Conservation (phyloP, 2,888 invertebrate species). For the Aethes cnicana region DNA sequence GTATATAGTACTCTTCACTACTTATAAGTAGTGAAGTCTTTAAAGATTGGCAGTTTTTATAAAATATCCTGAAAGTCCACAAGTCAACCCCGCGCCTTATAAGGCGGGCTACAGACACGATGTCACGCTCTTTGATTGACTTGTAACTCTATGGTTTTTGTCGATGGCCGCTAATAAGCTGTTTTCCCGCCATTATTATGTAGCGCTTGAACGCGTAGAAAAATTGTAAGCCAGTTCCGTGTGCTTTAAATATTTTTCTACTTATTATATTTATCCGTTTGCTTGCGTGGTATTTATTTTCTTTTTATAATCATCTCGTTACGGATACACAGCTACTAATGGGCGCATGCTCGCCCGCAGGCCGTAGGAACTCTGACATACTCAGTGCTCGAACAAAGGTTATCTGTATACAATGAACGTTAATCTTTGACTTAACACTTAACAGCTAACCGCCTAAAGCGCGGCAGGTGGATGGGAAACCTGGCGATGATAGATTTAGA, state of each 20-base stretch:
- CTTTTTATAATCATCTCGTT: too few relatives aligned
- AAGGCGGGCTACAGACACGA: conserved; percentile 62
- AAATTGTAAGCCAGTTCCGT: too few relatives aligned
- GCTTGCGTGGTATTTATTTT: too few relatives aligned
- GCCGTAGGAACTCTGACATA: too few relatives aligned
- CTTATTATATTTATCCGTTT: too few relatives aligned
- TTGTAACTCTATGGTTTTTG: conserved; percentile 57
- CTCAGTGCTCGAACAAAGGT: conserved; percentile 2
- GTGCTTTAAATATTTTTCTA: too few relatives aligned
- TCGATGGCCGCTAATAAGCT: conserved; percentile 43
- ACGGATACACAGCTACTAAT: conserved; percentile 3
- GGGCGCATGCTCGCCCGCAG: conserved; percentile 10
- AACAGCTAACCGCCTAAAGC: too few relatives aligned
- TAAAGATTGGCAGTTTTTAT: too few relatives aligned
- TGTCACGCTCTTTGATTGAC: conserved; percentile 69
- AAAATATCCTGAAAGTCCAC: conserved; percentile 33
- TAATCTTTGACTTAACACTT: conserved; percentile 13
- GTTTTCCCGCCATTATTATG: conserved; percentile 40
- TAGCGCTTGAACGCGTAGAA: not conserved
- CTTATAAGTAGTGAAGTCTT: too few relatives aligned
- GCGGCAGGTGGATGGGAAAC: too few relatives aligned
- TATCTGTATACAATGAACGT: conserved; percentile 16
- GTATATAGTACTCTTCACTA: too few relatives aligned
- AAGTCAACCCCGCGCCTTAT: conserved; percentile 58
- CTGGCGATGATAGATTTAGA: too few relatives aligned